phyloP scores from a whole-genome alignment of 2,113 vertebrate genomes.

The Oryzias celebensis region DNA sequence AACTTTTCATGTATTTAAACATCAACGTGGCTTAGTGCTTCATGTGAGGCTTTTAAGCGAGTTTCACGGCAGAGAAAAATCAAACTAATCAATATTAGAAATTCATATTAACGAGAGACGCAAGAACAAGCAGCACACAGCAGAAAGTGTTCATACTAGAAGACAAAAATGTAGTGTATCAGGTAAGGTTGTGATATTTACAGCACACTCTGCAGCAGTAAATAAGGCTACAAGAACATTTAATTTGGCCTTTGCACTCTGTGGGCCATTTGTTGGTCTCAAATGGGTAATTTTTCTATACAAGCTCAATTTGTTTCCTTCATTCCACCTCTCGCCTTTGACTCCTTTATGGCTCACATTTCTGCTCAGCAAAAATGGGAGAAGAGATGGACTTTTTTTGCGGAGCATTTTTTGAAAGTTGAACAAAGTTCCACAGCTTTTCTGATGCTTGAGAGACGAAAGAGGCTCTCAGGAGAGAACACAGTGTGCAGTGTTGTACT shows the following conservation, averaged over 20 bases:
- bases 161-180: neutral
- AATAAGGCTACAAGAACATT: neutral
- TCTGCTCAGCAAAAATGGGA: neutral
- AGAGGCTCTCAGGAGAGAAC: neutral
- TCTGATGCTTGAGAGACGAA: neutral
- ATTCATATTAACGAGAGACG: neutral
- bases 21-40: neutral
- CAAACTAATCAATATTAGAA: neutral
- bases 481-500: neutral
- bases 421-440: neutral
- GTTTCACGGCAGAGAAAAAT: neutral
- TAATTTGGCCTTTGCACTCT: neutral
- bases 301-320: conserved; percentile 16
- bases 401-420: neutral
- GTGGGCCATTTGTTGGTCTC: conserved; percentile 1
- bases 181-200: neutral
- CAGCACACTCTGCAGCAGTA: neutral
- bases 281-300: neutral
- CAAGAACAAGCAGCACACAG: neutral
- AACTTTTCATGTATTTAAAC: no score
- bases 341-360: neutral
- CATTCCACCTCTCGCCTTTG: neutral
- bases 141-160: neutral
- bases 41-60: neutral
- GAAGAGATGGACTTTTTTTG: neutral